A percentile compares a stretch with the other conserved stretches of the same genome.
phyloP scores from a whole-genome alignment of 2,888 invertebrate species.

The Athalia circularis region DNA sequence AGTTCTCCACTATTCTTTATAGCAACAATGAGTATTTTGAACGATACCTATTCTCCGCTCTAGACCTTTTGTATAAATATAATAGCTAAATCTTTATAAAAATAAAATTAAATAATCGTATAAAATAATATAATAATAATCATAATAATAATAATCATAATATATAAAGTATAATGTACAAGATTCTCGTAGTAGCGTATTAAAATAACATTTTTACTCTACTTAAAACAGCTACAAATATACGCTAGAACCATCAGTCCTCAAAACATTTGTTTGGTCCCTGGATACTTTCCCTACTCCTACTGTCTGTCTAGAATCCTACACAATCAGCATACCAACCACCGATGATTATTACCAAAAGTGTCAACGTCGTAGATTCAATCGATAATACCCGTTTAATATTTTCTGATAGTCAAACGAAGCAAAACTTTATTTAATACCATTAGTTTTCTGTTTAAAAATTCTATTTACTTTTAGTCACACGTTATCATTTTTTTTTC shows the following conservation, averaged over 20 bases:
- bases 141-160: slow-evolving; percentile 65
- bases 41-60: slow-evolving; percentile 48
- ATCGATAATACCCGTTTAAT: slow-evolving; percentile 33
- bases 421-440: slow-evolving; percentile 26
- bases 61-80: slow-evolving; percentile 54
- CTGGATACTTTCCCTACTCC: slow-evolving; percentile 63
- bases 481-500: neutral
- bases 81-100: slow-evolving; percentile 58
- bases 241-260: slow-evolving; percentile 71
- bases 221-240: slow-evolving; percentile 64
- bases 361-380: slow-evolving; percentile 20
- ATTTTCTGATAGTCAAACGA: slow-evolving; percentile 18
- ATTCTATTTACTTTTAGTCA: slow-evolving; percentile 34
- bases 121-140: slow-evolving; percentile 65
- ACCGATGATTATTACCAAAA: slow-evolving; percentile 52
- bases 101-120: slow-evolving; percentile 69
- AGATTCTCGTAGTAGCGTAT: slow-evolving; percentile 59
- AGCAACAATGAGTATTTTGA: slow-evolving; percentile 62
- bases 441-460: slow-evolving; percentile 24
- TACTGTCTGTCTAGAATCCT: slow-evolving; percentile 52
- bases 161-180: slow-evolving; percentile 66
- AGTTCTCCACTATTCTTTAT: slow-evolving; percentile 53
- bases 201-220: slow-evolving; percentile 42
- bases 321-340: slow-evolving; percentile 56
- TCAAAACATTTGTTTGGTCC: slow-evolving; percentile 68